These are phyloP conservation scores for Phalera bucephala DNA, from an alignment of 2,888 invertebrate genomes.

Conservation along the genomic window DNA sequence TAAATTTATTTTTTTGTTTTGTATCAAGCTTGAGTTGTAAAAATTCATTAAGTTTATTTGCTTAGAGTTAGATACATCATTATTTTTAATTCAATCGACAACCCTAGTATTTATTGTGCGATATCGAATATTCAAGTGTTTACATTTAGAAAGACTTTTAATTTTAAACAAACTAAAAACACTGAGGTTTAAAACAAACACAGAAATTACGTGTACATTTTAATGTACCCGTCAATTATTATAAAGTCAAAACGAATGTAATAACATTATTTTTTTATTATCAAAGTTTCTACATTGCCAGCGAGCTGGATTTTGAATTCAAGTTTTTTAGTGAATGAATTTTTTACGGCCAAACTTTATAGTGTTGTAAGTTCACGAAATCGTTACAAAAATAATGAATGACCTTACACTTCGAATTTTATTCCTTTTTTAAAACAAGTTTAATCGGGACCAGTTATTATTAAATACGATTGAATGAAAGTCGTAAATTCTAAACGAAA, in stretches of 20 bases:
- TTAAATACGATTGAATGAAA: too few species aligned
- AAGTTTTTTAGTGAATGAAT: conserved; percentile 28
- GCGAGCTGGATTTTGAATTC: conserved; percentile 11
- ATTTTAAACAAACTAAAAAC: conserved; percentile 39
- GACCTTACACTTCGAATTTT: not conserved
- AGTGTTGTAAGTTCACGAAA: not conserved
- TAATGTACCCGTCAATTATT: conserved; percentile 24
- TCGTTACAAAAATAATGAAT: not conserved
- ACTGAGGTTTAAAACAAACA: conserved; percentile 25
- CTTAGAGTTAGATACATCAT: too few species aligned
- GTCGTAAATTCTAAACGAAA: too few species aligned
- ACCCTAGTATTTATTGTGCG: conserved; percentile 34
- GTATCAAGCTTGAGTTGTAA: too few species aligned
- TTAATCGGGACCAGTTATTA: not conserved
- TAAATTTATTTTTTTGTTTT: too few species aligned
- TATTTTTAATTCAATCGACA: conserved; percentile 10
- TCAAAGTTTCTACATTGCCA: not conserved
- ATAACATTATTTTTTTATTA: conserved; percentile 1
- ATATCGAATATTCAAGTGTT: conserved; percentile 44
- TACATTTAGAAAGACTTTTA: conserved; percentile 35
- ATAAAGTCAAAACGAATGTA: conserved; percentile 13
- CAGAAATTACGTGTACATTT: conserved; percentile 19
- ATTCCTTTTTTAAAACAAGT: not conserved
- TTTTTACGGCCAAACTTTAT: not conserved
- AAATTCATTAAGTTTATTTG: too few species aligned